phyloP scores from a whole-genome alignment of 1,140 invertebrate species.

The Adelges cooleyi region DNA sequence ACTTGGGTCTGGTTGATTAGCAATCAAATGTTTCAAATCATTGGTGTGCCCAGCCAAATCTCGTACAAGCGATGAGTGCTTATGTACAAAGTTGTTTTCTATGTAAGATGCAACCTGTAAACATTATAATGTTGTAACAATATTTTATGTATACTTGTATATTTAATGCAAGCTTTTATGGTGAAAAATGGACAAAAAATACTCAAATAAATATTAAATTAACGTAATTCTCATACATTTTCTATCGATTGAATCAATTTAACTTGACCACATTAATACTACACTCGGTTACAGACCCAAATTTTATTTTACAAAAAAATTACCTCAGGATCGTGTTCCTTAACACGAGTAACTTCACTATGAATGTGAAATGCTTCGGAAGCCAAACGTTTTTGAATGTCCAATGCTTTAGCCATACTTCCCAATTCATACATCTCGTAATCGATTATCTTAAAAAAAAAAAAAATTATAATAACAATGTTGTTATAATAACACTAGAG shows the following conservation, averaged over 20 bases:
- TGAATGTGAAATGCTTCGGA: slow-evolving; percentile 55
- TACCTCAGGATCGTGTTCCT: slow-evolving; percentile 52
- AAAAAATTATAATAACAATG: too few relatives aligned
- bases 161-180: not conserved
- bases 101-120: slow-evolving; percentile 58
- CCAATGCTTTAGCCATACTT: slow-evolving; percentile 59
- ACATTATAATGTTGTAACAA: too few relatives aligned
- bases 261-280: too few relatives aligned
- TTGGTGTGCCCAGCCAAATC: slow-evolving; percentile 55
- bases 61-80: slow-evolving; percentile 53
- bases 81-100: slow-evolving; percentile 59
- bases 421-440: slow-evolving; percentile 35
- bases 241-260: not conserved
- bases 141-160: too few relatives aligned
- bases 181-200: not conserved
- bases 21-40: slow-evolving; percentile 55
- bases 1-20: slow-evolving; percentile 43
- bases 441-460: not conserved
- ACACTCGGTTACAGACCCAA: too few relatives aligned
- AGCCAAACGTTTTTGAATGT: slow-evolving; percentile 58
- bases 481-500: not conserved
- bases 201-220: not conserved
- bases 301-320: not conserved
- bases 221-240: not conserved
- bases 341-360: slow-evolving; percentile 40